Conservation (phyloP, 2,888 invertebrate genomes). For the Heliconius hortense region DNA sequence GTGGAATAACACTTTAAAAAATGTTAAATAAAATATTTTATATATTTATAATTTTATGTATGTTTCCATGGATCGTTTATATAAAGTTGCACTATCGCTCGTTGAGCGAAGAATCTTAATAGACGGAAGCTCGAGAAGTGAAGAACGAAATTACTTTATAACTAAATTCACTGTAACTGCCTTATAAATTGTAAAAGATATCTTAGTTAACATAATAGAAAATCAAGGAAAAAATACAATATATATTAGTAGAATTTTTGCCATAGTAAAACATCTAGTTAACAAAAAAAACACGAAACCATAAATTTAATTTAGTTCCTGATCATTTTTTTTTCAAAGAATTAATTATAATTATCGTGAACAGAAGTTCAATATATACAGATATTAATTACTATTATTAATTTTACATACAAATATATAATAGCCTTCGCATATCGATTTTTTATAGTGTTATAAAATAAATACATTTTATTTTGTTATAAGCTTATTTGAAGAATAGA, state of each 20-base stretch:
- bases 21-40: too few relatives aligned
- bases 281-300: background rate
- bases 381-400: constrained; percentile 12
- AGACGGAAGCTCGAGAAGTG: background rate
- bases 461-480: constrained; percentile 21
- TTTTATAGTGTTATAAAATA: constrained; percentile 15
- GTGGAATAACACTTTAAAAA: too few relatives aligned
- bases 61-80: background rate
- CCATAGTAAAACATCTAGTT: background rate
- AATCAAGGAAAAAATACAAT: background rate
- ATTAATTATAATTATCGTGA: constrained; percentile 1
- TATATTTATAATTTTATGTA: background rate
- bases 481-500: constrained; percentile 30
- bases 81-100: too few relatives aligned
- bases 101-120: background rate
- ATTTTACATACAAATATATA: background rate
- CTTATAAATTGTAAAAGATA: background rate
- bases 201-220: background rate
- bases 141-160: background rate
- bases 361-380: constrained; percentile 9
- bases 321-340: background rate
- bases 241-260: background rate
- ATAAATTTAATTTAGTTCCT: too few relatives aligned
- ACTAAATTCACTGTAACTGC: background rate
- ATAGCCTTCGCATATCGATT: constrained; percentile 14